A percentile compares a stretch with the other conserved stretches of the same genome.
Conservation (phyloP, 2,797 vertebrate species). For the Melanotaenia nigrans region DNA sequence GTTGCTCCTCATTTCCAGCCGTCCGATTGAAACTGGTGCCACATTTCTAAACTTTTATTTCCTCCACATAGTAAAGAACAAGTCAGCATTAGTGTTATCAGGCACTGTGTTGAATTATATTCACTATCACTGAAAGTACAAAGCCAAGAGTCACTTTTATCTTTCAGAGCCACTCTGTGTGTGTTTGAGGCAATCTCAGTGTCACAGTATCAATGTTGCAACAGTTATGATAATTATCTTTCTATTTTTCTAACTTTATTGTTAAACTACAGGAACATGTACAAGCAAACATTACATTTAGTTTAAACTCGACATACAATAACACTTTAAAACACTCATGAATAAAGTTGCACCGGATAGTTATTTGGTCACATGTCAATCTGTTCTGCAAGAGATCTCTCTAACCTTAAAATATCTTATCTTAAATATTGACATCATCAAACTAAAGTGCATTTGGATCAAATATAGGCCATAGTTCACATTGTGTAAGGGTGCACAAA, state of each 20-base stretch:
- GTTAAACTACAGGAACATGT: background rate
- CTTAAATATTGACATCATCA: conserved; percentile 23
- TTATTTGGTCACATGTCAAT: background rate
- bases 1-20: conserved; percentile 2
- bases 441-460: conserved; percentile 37
- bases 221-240: conserved; percentile 48
- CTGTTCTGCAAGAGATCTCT: background rate
- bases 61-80: background rate
- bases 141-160: conserved; percentile 47
- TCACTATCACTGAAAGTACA: conserved; percentile 37
- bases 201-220: conserved; percentile 48
- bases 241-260: background rate
- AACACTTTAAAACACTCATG: background rate
- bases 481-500: background rate
- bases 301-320: background rate
- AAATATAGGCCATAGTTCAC: conserved; percentile 42
- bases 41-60: background rate
- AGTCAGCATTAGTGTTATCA: conserved; percentile 55
- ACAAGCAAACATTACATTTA: background rate
- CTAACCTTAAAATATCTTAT: conserved; percentile 40
- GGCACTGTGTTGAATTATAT: background rate
- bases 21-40: background rate
- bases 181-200: conserved; percentile 9
- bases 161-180: conserved; percentile 36
- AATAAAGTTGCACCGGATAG: background rate